Evolutionary conservation across 1,140 invertebrate genomes (phyloP), one percentile per base, ranked within the genome.

Genomic region (Aphis gossypii): DNA sequence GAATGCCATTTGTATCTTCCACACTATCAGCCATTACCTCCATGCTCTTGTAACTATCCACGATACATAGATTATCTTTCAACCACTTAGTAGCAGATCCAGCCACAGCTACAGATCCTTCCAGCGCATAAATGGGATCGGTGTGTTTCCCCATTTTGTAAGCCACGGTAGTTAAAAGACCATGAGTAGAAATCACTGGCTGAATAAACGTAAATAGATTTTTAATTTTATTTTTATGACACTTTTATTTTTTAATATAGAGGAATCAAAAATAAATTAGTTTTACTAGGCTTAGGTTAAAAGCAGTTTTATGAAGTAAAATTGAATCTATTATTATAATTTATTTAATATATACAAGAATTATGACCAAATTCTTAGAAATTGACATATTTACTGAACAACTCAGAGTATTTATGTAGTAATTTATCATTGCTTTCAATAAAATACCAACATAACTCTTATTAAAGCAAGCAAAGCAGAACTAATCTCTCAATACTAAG

Each of bases 91-190:
- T 96, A 54, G 96, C 96, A 30, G 97, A 96, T 23, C 98, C 98
- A 91, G 98, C 98, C 94, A 99, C 97, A 25, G 98, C 98, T n/a
- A 99, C 97, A n/a, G 98, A 98, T 88, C 99, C 98, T 96, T 99
- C 97, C 20, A 98, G 95, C 1, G 98, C 98, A 95, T 99, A 99
- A 83, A 97, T 96, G 8, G 97, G 96, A n/a, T 97, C 97, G 93
- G 96, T 96, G 25, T 97, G 96, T 87, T 97, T 96, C 20, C 98
- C 98, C 88, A 99, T 96, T 95, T 99, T 97, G 95, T 98, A 99
- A 0, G 97, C 99, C 21, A 99, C 97, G 3, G 99, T 99, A 54
- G 98, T 99, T 20, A 99, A 95, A 60, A 99, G 96, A 20, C 99
- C 99, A 95, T 98, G 97, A 90, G 97, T 97, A 6, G 98, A 99